Percentiles rank a stretch among this genome's conserved stretches.
These are phyloP conservation scores for Apistogramma diplotaenia DNA, from an alignment of 2,113 vertebrate species.

Conservation along the genomic window DNA sequence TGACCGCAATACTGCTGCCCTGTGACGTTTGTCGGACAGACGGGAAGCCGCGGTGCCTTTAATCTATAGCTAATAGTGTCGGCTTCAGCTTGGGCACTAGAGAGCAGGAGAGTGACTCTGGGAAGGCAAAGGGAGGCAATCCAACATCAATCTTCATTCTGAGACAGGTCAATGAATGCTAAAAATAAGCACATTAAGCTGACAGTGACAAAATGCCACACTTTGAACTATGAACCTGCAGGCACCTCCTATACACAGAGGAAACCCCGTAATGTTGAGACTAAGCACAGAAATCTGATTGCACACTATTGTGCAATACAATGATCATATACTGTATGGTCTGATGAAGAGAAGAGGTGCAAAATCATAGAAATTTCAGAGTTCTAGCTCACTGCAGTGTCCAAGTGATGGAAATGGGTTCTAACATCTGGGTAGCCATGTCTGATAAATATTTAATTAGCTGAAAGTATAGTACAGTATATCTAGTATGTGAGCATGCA, in stretches of 20 bases:
- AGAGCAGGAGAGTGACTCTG: slow-evolving; percentile 14
- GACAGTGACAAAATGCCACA: slow-evolving; percentile 8
- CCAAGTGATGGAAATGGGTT: not conserved
- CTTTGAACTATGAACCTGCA: not conserved
- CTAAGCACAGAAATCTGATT: not conserved
- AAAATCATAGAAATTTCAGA: not conserved
- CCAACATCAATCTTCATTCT: slow-evolving; percentile 49
- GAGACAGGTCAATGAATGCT: slow-evolving; percentile 16
- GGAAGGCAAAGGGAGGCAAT: not conserved
- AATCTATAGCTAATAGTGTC: slow-evolving; percentile 27
- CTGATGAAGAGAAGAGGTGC: not conserved
- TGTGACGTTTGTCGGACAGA: not conserved
- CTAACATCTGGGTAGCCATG: slow-evolving; percentile 5
- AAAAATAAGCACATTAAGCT: slow-evolving; percentile 43
- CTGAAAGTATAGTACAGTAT: slow-evolving; percentile 27
- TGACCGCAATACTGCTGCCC: slow-evolving; percentile 25
- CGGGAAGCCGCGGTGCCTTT: not conserved
- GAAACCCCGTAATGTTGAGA: not conserved
- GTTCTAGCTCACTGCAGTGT: not conserved
- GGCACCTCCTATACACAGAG: not conserved
- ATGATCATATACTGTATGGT: not conserved
- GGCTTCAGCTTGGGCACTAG: not conserved
- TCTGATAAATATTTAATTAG: slow-evolving; percentile 53
- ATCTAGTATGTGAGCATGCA: not conserved
- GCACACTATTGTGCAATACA: not conserved